phyloP scores from a whole-genome alignment of 2,797 vertebrate species.

The Pteropus rufus region DNA sequence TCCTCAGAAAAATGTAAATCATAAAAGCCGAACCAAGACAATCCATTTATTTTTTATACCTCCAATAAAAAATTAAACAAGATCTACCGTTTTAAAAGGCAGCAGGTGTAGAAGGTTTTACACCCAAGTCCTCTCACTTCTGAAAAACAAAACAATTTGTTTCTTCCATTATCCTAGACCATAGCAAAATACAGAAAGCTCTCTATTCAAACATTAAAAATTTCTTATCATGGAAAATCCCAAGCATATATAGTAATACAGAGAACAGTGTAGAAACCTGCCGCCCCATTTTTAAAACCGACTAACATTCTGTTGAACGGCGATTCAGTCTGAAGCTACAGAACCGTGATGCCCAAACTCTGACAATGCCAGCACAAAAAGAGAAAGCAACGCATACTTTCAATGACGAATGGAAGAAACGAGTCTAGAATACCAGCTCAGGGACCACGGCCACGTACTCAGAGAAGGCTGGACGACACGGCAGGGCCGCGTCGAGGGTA shows the following conservation, averaged over 20 bases:
- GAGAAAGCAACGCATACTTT: not conserved
- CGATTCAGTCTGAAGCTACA: not conserved
- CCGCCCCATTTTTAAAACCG: not conserved
- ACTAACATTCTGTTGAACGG: not conserved
- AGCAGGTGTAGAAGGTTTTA: not conserved
- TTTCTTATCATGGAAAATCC: not conserved
- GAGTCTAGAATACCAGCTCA: not conserved
- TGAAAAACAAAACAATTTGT: not conserved
- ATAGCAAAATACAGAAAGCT: not conserved
- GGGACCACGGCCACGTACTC: not conserved
- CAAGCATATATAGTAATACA: not conserved
- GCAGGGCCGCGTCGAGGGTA: not conserved
- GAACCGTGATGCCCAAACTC: not conserved
- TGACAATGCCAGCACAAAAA: not conserved
- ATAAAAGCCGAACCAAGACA: not conserved
- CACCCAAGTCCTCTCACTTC: not conserved
- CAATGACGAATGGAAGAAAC: not conserved
- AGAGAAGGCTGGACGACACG: not conserved
- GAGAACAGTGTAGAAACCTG: not conserved
- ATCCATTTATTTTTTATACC: not conserved
- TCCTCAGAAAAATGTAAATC: not conserved
- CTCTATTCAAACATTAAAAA: not conserved
- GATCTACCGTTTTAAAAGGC: not conserved
- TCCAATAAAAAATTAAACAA: not conserved
- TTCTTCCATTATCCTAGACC: not conserved